phyloP scores from a whole-genome alignment of 2,113 vertebrate species.

The Saccopteryx bilineata region DNA sequence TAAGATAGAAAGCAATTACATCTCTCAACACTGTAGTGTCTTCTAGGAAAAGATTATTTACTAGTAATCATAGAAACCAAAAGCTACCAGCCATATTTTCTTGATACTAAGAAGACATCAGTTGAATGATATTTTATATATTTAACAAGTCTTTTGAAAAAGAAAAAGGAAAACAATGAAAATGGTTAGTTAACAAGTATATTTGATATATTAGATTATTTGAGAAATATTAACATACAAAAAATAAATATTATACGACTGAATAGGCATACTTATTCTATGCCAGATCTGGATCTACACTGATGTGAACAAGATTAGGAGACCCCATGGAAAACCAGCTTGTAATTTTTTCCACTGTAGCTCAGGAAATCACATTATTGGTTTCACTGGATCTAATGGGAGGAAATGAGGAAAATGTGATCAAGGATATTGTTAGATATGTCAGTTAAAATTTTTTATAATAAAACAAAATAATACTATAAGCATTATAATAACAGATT shows the following conservation, averaged over 20 bases:
- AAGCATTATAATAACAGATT: neutral
- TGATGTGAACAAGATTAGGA: neutral
- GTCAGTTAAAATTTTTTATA: neutral
- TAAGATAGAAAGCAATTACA: neutral
- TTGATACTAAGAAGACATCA: neutral
- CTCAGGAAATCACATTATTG: rapidly evolving
- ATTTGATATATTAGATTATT: neutral
- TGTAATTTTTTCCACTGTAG: neutral
- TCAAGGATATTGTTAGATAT: neutral
- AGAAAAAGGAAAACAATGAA: neutral
- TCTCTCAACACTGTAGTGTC: neutral
- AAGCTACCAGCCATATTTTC: neutral
- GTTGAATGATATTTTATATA: neutral
- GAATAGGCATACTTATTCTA: neutral
- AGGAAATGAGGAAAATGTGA: neutral
- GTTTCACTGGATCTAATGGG: neutral
- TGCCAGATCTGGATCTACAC: neutral
- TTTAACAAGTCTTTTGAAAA: neutral
- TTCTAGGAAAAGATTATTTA: neutral
- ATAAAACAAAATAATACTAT: neutral
- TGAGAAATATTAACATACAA: neutral
- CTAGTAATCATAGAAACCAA: neutral
- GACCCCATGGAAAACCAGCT: neutral
- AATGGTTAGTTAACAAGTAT: neutral
- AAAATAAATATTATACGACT: neutral